These are phyloP conservation scores for Pteria penguin DNA, from an alignment of 2,888 invertebrate genomes.

Conservation along the genomic window DNA sequence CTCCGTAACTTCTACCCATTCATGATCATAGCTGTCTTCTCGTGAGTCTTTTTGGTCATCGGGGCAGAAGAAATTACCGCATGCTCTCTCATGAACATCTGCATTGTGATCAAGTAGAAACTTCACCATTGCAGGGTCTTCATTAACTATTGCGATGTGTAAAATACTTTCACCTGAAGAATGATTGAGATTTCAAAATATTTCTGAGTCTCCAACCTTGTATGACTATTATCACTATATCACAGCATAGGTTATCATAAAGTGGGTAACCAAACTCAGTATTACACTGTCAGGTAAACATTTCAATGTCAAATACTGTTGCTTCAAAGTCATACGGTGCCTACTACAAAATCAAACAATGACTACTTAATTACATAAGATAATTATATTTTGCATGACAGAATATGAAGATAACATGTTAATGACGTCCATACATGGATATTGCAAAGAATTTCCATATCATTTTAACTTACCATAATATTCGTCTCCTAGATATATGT, in stretches of 20 bases:
- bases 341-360: no score
- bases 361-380: no score
- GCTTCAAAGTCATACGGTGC: no score
- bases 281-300: no score
- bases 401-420: neutral
- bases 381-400: neutral
- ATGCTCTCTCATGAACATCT: conserved; percentile 94
- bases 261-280: no score
- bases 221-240: no score
- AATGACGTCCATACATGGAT: neutral
- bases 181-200: no score
- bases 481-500: conserved; percentile 97
- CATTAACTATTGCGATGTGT: conserved; percentile 98
- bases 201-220: no score
- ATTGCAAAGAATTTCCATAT: neutral
- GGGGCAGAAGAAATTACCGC: conserved; percentile 96
- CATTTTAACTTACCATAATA: conserved; percentile 88
- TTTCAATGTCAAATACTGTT: no score
- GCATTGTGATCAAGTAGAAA: conserved; percentile 94
- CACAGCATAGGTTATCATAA: no score
- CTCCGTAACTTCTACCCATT: conserved; percentile 91
- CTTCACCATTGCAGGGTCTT: conserved; percentile 98
- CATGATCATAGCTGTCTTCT: conserved; percentile 92
- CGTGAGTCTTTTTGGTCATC: conserved; percentile 97
- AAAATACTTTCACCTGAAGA: conserved; percentile 91